Conservation (phyloP, 2,797 vertebrate species). For the Pantherophis vulpinus region DNA sequence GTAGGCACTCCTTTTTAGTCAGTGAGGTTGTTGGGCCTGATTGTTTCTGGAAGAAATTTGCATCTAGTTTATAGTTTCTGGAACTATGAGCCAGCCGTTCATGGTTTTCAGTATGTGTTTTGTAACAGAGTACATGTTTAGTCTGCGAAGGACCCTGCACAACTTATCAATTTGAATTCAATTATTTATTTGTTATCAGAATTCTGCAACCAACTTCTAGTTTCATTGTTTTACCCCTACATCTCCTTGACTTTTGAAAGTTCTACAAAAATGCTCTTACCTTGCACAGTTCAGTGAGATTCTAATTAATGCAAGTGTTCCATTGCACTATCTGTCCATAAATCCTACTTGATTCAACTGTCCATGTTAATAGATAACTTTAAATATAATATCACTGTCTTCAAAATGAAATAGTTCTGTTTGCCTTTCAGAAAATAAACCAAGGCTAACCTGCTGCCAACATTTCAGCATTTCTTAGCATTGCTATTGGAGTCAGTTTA, state of each 20-base stretch:
- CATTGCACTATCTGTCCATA: neutral
- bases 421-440: constrained; percentile 20
- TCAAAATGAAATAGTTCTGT: constrained; percentile 3
- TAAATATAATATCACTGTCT: rapidly evolving
- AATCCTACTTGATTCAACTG: neutral
- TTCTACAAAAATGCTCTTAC: neutral
- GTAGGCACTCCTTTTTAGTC: neutral
- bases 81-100: neutral
- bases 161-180: neutral
- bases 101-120: neutral
- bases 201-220: neutral
- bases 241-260: neutral
- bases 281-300: neutral
- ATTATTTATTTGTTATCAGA: neutral
- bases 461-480: neutral
- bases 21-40: neutral
- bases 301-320: neutral
- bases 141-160: neutral
- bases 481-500: constrained; percentile 18
- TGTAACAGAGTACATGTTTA: neutral
- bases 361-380: neutral
- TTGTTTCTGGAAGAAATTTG: neutral
- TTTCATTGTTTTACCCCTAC: neutral
- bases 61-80: neutral
- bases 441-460: neutral